Evolutionary conservation across 1,140 invertebrate genomes (phyloP).

Genomic region (Tribolium castaneum): DNA sequence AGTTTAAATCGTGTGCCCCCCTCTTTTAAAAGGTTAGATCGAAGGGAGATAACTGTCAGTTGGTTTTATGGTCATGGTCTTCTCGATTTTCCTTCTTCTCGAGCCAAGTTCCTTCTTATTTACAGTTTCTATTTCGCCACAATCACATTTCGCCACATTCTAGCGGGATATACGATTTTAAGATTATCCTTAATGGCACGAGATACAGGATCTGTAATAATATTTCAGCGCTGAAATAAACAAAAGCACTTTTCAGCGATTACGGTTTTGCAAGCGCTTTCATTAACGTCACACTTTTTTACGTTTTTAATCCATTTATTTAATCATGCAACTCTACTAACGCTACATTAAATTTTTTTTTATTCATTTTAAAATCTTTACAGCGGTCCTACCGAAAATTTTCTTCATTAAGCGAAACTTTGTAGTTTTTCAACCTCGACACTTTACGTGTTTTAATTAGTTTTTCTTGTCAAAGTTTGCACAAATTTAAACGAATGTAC

Average conservation of each 20-base stretch:
- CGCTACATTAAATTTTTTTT: slow-evolving; percentile 7
- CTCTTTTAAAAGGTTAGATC: slow-evolving; percentile 38
- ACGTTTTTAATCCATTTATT: slow-evolving; percentile 11
- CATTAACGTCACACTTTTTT: background rate
- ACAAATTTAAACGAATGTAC: background rate
- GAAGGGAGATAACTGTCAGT: slow-evolving; percentile 52
- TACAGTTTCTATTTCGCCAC: slow-evolving; percentile 50
- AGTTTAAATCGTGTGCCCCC: slow-evolving; percentile 2
- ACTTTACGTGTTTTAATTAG: slow-evolving; percentile 32
- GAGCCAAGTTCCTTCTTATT: slow-evolving; percentile 46
- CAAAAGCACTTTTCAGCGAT: slow-evolving; percentile 3
- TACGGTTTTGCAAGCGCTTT: background rate
- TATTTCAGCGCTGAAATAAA: slow-evolving; percentile 39
- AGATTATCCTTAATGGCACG: slow-evolving; percentile 51
- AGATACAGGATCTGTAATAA: slow-evolving; percentile 51
- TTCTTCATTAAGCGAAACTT: slow-evolving; percentile 18
- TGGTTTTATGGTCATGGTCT: slow-evolving; percentile 50
- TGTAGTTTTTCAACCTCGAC: background rate
- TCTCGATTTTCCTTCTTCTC: slow-evolving; percentile 38
- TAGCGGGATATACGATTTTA: slow-evolving; percentile 49
- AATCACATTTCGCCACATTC: slow-evolving; percentile 50
- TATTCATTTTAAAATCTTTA: background rate
- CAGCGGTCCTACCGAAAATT: slow-evolving; percentile 7
- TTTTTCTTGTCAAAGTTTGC: slow-evolving; percentile 22
- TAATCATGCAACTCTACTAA: background rate